Conservation (phyloP, 2,797 vertebrate genomes). For the Buphagus erythrorhynchus region DNA sequence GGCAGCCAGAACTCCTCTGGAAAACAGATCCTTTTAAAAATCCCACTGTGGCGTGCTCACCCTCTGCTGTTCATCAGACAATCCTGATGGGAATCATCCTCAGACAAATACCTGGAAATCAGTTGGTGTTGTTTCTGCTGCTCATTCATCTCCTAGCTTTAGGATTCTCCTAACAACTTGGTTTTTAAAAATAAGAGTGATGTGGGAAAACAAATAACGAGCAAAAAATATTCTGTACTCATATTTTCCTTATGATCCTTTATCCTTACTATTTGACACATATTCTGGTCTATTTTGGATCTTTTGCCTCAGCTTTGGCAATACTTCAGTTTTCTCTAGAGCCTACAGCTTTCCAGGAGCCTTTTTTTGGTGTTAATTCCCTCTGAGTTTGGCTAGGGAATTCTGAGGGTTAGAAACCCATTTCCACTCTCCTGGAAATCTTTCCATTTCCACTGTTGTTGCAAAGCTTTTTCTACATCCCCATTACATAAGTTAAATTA, state of each 20-base stretch:
- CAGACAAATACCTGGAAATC: not conserved
- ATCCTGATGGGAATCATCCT: not conserved
- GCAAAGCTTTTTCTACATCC: not conserved
- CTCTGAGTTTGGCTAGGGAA: not conserved
- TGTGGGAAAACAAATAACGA: not conserved
- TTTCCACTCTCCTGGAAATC: not conserved
- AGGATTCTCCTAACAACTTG: not conserved
- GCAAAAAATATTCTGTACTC: not conserved
- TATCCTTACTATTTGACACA: not conserved
- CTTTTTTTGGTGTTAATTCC: not conserved
- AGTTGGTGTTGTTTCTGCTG: not conserved
- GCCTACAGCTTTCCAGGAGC: not conserved
- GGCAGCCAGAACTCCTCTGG: not conserved
- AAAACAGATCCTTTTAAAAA: not conserved
- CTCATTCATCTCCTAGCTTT: not conserved
- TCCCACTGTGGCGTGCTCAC: not conserved
- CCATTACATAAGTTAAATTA: constrained; percentile 33
- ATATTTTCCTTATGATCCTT: not conserved
- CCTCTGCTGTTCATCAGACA: not conserved
- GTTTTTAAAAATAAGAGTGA: not conserved
- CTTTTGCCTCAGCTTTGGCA: not conserved
- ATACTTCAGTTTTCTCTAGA: not conserved
- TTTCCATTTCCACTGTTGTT: not conserved
- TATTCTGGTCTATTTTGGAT: not conserved
- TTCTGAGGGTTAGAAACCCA: not conserved